These are phyloP conservation scores for Himalopsyche phryganea DNA, from an alignment of 1,140 invertebrate species.

Conservation along the genomic window DNA sequence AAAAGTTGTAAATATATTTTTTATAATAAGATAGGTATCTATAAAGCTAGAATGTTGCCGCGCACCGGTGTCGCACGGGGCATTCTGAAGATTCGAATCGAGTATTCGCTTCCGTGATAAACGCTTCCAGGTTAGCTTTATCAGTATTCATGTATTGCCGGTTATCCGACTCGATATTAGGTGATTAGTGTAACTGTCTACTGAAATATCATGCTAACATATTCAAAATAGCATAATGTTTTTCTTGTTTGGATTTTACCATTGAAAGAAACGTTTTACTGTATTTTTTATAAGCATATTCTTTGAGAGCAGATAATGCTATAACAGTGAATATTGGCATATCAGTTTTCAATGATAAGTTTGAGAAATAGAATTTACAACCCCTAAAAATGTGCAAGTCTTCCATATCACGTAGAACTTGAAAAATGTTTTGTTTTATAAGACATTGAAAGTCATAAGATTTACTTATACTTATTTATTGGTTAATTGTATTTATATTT, in stretches of 20 bases:
- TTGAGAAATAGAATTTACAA: conserved; percentile 32
- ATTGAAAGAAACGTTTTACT: conserved; percentile 28
- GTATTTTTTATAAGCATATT: conserved; percentile 35
- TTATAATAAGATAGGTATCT: conserved; percentile 10
- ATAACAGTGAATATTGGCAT: conserved; percentile 33
- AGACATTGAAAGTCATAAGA: conserved; percentile 33
- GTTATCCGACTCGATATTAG: conserved; percentile 6
- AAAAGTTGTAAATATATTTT: conserved; percentile 18
- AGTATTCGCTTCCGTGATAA: conserved; percentile 16
- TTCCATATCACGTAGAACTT: conserved; percentile 35
- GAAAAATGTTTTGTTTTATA: conserved; percentile 35
- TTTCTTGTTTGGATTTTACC: conserved; percentile 27
- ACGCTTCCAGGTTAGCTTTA: conserved; percentile 24
- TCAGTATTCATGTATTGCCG: conserved; percentile 12
- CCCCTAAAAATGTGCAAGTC: conserved; percentile 32
- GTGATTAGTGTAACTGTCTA: conserved; percentile 11
- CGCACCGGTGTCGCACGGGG: conserved; percentile 11
- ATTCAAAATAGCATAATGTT: conserved; percentile 31
- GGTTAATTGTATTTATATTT: conserved; percentile 40
- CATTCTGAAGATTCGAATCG: conserved; percentile 11
- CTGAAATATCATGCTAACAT: conserved; percentile 33
- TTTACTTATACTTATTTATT: conserved; percentile 36
- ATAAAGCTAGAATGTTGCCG: conserved; percentile 19
- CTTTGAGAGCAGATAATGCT: conserved; percentile 29
- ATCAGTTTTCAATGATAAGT: conserved; percentile 32